A percentile compares a stretch with the other conserved stretches of the same genome.
These are phyloP conservation scores for Tineola bisselliella DNA, from an alignment of 2,888 invertebrate genomes.

Conservation along the genomic window DNA sequence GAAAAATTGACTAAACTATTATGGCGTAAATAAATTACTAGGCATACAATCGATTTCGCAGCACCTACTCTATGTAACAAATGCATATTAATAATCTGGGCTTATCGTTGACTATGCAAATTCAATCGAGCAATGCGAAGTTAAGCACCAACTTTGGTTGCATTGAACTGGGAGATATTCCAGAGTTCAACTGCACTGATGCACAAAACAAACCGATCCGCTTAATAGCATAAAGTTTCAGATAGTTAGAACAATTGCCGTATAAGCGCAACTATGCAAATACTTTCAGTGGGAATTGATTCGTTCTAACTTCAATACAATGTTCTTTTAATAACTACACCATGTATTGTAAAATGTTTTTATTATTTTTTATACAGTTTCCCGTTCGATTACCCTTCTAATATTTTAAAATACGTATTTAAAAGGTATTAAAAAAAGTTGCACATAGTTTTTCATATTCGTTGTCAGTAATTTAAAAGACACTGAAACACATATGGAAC, in stretches of 20 bases:
- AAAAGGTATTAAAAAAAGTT: too few relatives aligned
- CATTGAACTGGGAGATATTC: not conserved
- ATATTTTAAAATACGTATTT: too few relatives aligned
- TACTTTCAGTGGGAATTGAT: not conserved
- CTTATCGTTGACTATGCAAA: slow-evolving; percentile 34
- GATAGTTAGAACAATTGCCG: slow-evolving; percentile 10
- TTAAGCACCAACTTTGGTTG: slow-evolving; percentile 31
- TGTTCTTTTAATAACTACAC: too few relatives aligned
- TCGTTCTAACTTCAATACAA: not conserved
- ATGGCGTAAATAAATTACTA: not conserved
- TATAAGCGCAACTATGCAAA: not conserved
- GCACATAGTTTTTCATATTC: too few relatives aligned
- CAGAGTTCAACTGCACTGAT: not conserved
- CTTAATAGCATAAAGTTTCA: slow-evolving; percentile 10
- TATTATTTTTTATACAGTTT: too few relatives aligned
- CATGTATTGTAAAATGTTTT: too few relatives aligned
- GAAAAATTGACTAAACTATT: too few relatives aligned
- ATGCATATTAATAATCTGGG: slow-evolving; percentile 9
- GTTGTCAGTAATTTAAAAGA: too few relatives aligned
- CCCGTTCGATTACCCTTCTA: too few relatives aligned
- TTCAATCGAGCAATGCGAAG: slow-evolving; percentile 37
- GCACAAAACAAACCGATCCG: slow-evolving; percentile 12
- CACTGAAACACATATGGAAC: too few relatives aligned
- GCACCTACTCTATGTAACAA: not conserved
- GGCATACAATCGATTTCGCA: not conserved